Base-by-base conservation (phyloP, 2,113 vertebrate species). In the Heloderma charlesbogerti region DNA sequence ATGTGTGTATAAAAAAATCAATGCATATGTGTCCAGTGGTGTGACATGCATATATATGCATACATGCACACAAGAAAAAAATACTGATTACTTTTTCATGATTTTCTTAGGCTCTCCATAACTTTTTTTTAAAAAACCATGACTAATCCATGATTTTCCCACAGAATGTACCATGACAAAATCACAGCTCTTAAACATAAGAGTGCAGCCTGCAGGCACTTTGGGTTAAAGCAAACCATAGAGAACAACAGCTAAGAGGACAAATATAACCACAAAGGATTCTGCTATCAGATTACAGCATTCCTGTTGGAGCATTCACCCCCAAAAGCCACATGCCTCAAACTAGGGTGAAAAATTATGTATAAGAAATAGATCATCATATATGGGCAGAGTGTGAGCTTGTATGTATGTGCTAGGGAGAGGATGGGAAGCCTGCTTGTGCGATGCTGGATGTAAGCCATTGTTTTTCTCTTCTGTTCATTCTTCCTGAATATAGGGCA, bases 121-220 rank as follows among this genome's bases (percentile, higher is more conserved):
- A 48, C 6, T 18, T 37, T 16, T 94, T 92, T 85, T 88, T 54
- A 95, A 51, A 80, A 89, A 74, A 54, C 96, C 95, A 95, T 96
- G 92, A 96, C 95, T 96, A 96, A 97, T 89, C 77, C 71, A 92
- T 29, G 60, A 95, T 96, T 96, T 96, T 94, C 92, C 90, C 82
- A 93, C 85, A 88, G 85, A 96, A 94, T 71, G 86, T 66, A 96
- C 95, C 95, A 94, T 96, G 94, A 96, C 94, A 94, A 96, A 96
- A 94, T 95, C 94, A 96, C 90, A 96, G 89, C 90, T 94, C 92
- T 95, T 95, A 94, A 93, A 94, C 88, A 43, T 84, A 67, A 91
- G 93, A 93, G 93, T 83, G 88, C 79, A 91, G 94, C 95, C 95
- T 0, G 4, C 88, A 95, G 96, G 94, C 93, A 93, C 88, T 91